Evolutionary conservation across 2,797 vertebrate species (phyloP).

Genomic region (Catharus ustulatus): DNA sequence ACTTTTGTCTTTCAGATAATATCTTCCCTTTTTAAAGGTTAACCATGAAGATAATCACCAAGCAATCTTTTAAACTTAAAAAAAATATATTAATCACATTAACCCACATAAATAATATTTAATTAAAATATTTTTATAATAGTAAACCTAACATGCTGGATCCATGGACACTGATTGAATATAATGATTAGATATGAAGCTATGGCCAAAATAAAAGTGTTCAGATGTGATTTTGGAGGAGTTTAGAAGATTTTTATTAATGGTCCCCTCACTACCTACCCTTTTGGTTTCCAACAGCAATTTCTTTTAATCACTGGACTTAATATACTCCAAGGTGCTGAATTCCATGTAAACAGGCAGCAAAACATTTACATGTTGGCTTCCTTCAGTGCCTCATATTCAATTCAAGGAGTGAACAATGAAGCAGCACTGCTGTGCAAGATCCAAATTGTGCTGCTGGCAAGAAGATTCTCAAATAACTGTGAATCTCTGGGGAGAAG

Average conservation of each 20-base stretch:
- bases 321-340: slow-evolving; percentile 19
- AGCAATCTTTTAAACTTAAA: not conserved
- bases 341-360: slow-evolving; percentile 10
- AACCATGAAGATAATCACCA: not conserved
- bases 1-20: not conserved
- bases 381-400: slow-evolving; percentile 21
- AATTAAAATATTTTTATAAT: not conserved
- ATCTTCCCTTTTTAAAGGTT: not conserved
- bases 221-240: not conserved
- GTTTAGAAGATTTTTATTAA: not conserved
- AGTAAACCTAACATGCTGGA: rapidly evolving
- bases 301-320: slow-evolving; percentile 32
- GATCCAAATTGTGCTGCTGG: slow-evolving; percentile 70
- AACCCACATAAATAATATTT: not conserved
- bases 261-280: not conserved
- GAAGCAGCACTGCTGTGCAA: slow-evolving; percentile 52
- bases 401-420: slow-evolving; percentile 58
- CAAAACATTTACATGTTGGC: slow-evolving; percentile 34
- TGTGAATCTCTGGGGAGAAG: slow-evolving; percentile 53
- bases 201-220: not conserved
- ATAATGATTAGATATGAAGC: not conserved
- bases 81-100: not conserved
- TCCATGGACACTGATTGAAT: not conserved
- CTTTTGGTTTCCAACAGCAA: slow-evolving; percentile 2
- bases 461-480: slow-evolving; percentile 73